Evolutionary conservation across 2,113 vertebrate species (phyloP), one percentile per base, ranked within the genome.

Genomic region (Raja brachyura): DNA sequence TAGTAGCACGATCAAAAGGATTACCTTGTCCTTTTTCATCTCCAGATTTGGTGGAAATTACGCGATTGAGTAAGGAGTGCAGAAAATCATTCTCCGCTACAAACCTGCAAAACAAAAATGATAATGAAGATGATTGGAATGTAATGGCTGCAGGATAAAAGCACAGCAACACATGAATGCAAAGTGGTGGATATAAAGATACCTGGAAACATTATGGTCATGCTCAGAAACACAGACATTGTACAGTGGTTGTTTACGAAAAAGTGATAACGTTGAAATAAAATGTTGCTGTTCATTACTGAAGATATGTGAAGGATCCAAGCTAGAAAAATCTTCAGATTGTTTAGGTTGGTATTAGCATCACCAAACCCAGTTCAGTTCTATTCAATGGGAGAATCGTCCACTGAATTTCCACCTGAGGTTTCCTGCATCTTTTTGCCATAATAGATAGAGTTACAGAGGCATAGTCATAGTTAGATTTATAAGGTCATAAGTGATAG

Each of bases 1-100:
- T 4, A 61, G 61, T 66, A 93, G 61, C 14, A n/a, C 11, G 5
- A 22, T 76, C 94, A 76, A 93, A 48, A 83, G 56, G 63, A 79
- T 81, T 96, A 99, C 99, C 99, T 98, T 99, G 99, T 66, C 99
- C 99, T 93, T 98, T 98, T 16, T 98, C 98, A 95, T 99, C 98
- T 93, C 98, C 98, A 94, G 79, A n/a, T 56, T 98, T 97, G 10
- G 95, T 96, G n/a, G 98, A 95, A 18, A 97, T 99, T 94, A 98
- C 97, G 96, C 98, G 99, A 96, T 97, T 97, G 93, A 99, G 95
- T 76, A 99, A 96, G 93, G 96, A 96, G 94, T 99, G 98, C 31
- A 99, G 97, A 93, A 98, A 99, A 94, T 99, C 99, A 94, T 98
- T 97, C 94, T 99, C 99, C 93, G 97, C 97, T 78, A 97, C 94